Conservation (phyloP, 2,888 invertebrate genomes). For the Himalopsyche kuldschensis region DNA sequence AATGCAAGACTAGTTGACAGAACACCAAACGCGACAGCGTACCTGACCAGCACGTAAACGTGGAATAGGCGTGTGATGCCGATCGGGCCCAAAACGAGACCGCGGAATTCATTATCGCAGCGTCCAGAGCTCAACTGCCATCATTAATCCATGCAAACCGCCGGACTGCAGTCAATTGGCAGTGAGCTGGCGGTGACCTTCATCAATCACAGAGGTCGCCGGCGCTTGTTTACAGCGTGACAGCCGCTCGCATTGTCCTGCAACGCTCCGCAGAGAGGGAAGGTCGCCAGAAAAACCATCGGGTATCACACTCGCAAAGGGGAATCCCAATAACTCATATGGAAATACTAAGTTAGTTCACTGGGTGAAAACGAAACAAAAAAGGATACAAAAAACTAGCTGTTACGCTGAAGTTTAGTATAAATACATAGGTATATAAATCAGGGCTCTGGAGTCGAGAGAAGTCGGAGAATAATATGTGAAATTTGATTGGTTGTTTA, state of each 20-base stretch:
- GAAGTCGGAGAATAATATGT: too few species aligned
- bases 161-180: neutral
- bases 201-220: conserved; percentile 30
- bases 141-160: neutral
- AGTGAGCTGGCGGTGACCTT: conserved; percentile 12
- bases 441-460: too few species aligned
- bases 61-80: neutral
- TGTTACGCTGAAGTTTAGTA: too few species aligned
- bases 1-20: too few species aligned
- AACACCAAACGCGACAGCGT: too few species aligned
- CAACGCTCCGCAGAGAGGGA: neutral
- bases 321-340: neutral
- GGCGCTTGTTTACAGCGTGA: neutral
- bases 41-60: too few species aligned
- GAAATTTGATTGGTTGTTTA: too few species aligned
- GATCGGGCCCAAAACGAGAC: neutral
- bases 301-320: neutral
- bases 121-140: neutral
- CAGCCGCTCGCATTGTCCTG: neutral
- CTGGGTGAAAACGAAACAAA: too few species aligned
- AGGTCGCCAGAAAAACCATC: conserved; percentile 5
- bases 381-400: too few species aligned
- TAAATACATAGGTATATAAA: too few species aligned
- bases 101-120: neutral
- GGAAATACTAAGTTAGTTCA: too few species aligned